These are phyloP conservation scores for Plectropomus leopardus DNA, from an alignment of 2,113 vertebrate genomes.

Conservation along the genomic window DNA sequence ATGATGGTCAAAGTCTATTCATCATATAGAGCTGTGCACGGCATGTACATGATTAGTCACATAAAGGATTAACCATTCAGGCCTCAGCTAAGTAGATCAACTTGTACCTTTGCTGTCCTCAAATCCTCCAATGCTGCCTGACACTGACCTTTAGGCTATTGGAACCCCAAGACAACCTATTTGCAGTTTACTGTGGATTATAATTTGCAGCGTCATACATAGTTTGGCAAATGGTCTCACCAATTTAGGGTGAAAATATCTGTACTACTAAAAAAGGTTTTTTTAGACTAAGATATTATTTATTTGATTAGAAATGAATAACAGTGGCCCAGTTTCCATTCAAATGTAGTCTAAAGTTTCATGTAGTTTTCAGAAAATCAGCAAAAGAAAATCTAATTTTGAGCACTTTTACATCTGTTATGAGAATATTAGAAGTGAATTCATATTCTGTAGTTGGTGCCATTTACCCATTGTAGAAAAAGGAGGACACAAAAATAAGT, in stretches of 20 bases:
- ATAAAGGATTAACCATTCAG: slow-evolving; percentile 66
- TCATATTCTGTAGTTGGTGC: too few relatives aligned
- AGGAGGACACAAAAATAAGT: too few relatives aligned
- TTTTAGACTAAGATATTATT: not conserved
- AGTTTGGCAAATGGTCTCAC: not conserved
- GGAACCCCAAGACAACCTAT: slow-evolving; percentile 17
- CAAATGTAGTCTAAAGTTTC: too few relatives aligned
- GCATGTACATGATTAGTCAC: slow-evolving; percentile 42
- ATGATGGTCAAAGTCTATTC: slow-evolving; percentile 8
- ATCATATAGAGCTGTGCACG: slow-evolving; percentile 36
- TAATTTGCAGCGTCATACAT: not conserved
- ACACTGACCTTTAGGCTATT: slow-evolving; percentile 26
- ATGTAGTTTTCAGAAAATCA: too few relatives aligned
- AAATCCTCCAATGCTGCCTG: slow-evolving; percentile 37
- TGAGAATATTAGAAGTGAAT: too few relatives aligned
- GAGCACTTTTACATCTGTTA: too few relatives aligned
- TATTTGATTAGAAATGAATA: not conserved
- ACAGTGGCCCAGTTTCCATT: not conserved
- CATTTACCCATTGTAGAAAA: too few relatives aligned
- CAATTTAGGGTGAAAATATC: too few relatives aligned
- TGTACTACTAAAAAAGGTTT: not conserved
- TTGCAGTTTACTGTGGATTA: not conserved
- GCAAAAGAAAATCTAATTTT: too few relatives aligned
- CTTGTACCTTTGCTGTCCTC: slow-evolving; percentile 61
- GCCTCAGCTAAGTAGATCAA: slow-evolving; percentile 68